Evolutionary conservation across 1,140 invertebrate species (phyloP), one percentile per base, ranked within the genome.

Genomic region (Bombus confusus): DNA sequence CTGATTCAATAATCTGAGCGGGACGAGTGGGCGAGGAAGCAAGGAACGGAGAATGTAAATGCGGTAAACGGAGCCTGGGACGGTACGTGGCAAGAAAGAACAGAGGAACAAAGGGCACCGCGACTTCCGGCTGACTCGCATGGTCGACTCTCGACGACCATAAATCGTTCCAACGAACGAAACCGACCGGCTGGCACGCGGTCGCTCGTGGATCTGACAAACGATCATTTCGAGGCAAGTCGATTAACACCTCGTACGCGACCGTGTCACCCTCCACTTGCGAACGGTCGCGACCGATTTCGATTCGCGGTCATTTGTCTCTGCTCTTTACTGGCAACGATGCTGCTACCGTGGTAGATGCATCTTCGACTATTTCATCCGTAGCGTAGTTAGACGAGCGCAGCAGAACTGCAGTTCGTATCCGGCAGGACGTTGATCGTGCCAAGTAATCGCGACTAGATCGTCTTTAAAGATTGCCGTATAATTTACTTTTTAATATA

Each of bases 1-100:
- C 94, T 94, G 92, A 94, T 93, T 93, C 87, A 91, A 93, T 93
- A 91, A 94, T 94, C 93, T 93, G 81, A 79, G 80, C 68, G 79
- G 77, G 84, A 68, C 81, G 89, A 90, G 88, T 91, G 89, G 89
- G 86, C 89, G 87, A 90, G 89, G 83, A 87, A 72, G 81, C 81
- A 82, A 91, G 82, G 72, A 82, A 62, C 80, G 72, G 71, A 84
- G 83, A 90, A 87, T 92, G 88, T 92, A 85, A 90, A 92, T 90
- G 91, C 93, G 93, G 93, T 94, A 93, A 94, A 93, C 92, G 83
- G 91, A 91, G 91, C 83, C 59, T 41, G 81, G 78, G 64, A 68
- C 83, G 78, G 72, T 82, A 25, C 12, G 75, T 62, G 75, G 75
- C 69, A 81, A 86, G 86, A 86, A 79, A 69, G 82, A 75, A 57